These are phyloP conservation scores for Yponomeuta cagnagella DNA, from an alignment of 2,888 invertebrate genomes.

Conservation along the genomic window DNA sequence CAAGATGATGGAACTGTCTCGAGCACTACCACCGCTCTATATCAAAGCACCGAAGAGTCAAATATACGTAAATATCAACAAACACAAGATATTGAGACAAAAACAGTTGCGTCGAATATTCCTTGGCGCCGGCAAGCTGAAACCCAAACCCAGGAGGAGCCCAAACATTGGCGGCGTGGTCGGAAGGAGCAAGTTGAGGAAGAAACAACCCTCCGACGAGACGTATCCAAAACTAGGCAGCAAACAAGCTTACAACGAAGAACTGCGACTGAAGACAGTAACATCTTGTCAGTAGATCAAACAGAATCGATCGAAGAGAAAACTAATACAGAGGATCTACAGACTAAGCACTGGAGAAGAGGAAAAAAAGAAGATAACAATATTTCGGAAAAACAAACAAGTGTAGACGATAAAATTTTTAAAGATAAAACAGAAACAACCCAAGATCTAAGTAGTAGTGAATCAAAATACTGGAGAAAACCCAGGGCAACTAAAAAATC, in stretches of 20 bases:
- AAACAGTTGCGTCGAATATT: slow-evolving; percentile 34
- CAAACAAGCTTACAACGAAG: slow-evolving; percentile 14
- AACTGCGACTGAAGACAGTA: slow-evolving; percentile 22
- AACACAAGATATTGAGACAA: slow-evolving; percentile 45
- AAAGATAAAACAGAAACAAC: slow-evolving; percentile 11
- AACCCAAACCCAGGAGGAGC: slow-evolving; percentile 26
- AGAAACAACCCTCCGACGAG: not conserved
- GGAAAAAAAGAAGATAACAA: slow-evolving; percentile 16
- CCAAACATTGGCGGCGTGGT: slow-evolving; percentile 38
- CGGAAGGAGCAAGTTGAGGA: slow-evolving; percentile 22
- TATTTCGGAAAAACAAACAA: slow-evolving; percentile 17
- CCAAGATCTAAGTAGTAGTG: slow-evolving; percentile 26
- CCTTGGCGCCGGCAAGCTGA: slow-evolving; percentile 54
- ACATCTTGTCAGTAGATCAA: slow-evolving; percentile 26
- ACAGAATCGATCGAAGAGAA: slow-evolving; percentile 22
- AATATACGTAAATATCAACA: slow-evolving; percentile 53
- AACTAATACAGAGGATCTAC: not conserved
- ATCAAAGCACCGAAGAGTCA: slow-evolving; percentile 56
- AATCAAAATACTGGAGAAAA: slow-evolving; percentile 43
- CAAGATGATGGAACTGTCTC: slow-evolving; percentile 32
- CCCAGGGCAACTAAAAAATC: slow-evolving; percentile 27
- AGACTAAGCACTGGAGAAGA: slow-evolving; percentile 12
- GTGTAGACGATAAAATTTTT: slow-evolving; percentile 18
- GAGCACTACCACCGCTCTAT: slow-evolving; percentile 37
- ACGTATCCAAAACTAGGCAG: not conserved